phyloP scores from a whole-genome alignment of 2,113 vertebrate species.

The Hassar affinis region DNA sequence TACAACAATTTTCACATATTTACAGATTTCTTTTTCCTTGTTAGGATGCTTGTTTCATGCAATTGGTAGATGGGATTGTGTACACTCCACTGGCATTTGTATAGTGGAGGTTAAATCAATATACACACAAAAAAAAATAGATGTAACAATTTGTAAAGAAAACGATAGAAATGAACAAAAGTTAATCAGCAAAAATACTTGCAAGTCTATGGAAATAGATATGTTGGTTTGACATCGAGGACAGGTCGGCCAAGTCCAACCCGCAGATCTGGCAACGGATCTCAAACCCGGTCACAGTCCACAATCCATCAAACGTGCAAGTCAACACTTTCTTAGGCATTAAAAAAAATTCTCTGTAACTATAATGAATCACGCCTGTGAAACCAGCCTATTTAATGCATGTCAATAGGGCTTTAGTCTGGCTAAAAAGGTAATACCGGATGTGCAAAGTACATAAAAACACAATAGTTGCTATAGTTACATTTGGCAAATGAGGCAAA shows the following conservation, averaged over 20 bases:
- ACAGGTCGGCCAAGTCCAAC: slow-evolving; percentile 26
- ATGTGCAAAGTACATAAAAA: background rate
- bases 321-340: background rate
- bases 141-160: slow-evolving; percentile 42
- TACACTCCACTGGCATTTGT: slow-evolving; percentile 38
- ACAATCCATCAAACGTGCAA: background rate
- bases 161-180: slow-evolving; percentile 37
- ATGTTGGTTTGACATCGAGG: slow-evolving; percentile 41
- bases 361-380: background rate
- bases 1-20: slow-evolving; percentile 59
- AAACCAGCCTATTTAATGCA: background rate
- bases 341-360: background rate
- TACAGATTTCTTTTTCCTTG: slow-evolving; percentile 34
- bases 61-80: slow-evolving; percentile 57
- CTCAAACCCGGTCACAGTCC: background rate
- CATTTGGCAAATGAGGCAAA: background rate
- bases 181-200: slow-evolving; percentile 59
- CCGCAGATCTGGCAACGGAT: slow-evolving; percentile 14
- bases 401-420: background rate
- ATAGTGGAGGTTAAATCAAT: slow-evolving; percentile 48
- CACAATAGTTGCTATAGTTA: background rate
- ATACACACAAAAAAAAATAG: slow-evolving; percentile 53
- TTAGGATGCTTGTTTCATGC: slow-evolving; percentile 67
- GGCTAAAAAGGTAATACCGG: background rate
- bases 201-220: slow-evolving; percentile 53